Percentiles rank a stretch among this genome's conserved stretches.
Conservation (phyloP, 2,888 invertebrate genomes). For the Synergus japonicus region DNA sequence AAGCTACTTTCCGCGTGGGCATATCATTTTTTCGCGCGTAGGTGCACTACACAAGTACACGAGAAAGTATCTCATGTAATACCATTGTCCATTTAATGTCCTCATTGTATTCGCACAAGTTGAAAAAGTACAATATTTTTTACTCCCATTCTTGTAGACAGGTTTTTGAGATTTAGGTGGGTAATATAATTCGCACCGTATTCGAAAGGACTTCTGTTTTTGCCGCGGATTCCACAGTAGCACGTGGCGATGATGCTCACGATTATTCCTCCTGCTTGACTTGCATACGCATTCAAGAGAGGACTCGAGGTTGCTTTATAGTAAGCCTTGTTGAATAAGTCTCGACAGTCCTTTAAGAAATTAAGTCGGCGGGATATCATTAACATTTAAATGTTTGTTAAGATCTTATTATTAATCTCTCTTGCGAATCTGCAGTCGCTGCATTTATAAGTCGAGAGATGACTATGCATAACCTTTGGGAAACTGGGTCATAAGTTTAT, state of each 20-base stretch:
- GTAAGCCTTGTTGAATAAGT: background rate
- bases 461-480: background rate
- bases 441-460: background rate
- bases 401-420: background rate
- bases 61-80: conserved; percentile 25
- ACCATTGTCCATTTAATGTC: conserved; percentile 30
- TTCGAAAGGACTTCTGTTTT: conserved; percentile 22
- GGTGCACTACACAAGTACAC: background rate
- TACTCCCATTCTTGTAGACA: conserved; percentile 19
- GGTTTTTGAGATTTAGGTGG: conserved; percentile 15
- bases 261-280: conserved; percentile 16
- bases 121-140: conserved; percentile 5
- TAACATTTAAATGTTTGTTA: background rate
- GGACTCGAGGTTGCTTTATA: background rate
- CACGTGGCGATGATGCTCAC: conserved; percentile 21
- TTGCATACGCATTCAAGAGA: background rate
- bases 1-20: conserved; percentile 14
- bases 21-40: background rate
- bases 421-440: background rate
- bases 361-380: background rate
- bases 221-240: conserved; percentile 2
- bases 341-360: background rate
- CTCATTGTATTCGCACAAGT: conserved; percentile 32
- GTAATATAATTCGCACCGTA: conserved; percentile 24
- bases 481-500: background rate